These are phyloP conservation scores for Lutjanus argentimaculatus DNA, from an alignment of 2,797 vertebrate species.

Conservation along the genomic window DNA sequence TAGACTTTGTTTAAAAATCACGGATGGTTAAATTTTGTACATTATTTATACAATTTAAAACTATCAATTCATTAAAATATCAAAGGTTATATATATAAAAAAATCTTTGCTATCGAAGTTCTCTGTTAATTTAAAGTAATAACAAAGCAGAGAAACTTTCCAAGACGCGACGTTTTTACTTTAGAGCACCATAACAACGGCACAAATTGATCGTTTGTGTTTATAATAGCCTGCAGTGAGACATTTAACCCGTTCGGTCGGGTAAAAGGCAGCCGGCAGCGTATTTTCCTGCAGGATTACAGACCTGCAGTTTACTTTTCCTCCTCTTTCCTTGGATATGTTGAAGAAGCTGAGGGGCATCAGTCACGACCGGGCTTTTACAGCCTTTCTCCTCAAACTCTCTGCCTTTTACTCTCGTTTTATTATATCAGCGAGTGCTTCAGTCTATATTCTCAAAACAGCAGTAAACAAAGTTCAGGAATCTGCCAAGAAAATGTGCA, in stretches of 20 bases:
- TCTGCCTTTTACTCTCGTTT: slow-evolving; percentile 29
- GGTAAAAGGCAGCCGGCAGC: slow-evolving; percentile 10
- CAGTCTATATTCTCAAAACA: slow-evolving; percentile 23
- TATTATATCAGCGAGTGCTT: slow-evolving; percentile 30
- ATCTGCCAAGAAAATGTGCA: slow-evolving; percentile 2
- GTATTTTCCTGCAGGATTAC: slow-evolving; percentile 13
- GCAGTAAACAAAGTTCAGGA: slow-evolving; percentile 24
- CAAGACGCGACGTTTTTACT: neutral
- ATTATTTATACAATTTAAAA: too few species aligned
- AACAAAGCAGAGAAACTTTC: slow-evolving; percentile 10
- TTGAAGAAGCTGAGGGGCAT: slow-evolving; percentile 24
- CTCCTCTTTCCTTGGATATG: slow-evolving; percentile 19
- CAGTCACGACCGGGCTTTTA: slow-evolving; percentile 50
- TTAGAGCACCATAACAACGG: neutral
- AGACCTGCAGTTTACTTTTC: slow-evolving; percentile 41
- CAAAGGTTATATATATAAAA: too few species aligned
- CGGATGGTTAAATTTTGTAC: neutral
- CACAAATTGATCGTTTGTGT: slow-evolving; percentile 13
- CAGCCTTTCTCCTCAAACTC: slow-evolving; percentile 24
- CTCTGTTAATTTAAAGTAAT: neutral
- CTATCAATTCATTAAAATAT: too few species aligned
- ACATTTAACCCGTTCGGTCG: slow-evolving; percentile 10
- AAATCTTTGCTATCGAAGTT: too few species aligned
- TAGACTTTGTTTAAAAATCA: slow-evolving; percentile 1
- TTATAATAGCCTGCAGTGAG: neutral